Percentiles rank a stretch among this genome's conserved stretches.
Conservation (phyloP, 1,140 invertebrate species). For the Saccostrea echinata region DNA sequence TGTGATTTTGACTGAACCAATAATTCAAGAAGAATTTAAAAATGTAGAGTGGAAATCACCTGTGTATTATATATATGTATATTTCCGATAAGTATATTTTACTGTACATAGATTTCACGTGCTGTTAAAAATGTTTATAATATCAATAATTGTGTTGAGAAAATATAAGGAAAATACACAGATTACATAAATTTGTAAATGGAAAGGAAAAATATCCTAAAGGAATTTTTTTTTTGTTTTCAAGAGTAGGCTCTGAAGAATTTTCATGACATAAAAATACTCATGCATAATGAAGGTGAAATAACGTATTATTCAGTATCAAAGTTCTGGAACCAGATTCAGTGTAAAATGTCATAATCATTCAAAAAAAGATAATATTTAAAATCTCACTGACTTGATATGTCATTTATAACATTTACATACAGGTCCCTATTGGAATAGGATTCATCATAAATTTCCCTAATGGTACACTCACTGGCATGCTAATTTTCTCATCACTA, state of each 20-base stretch:
- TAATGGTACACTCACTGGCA: neutral
- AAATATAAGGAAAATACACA: no score
- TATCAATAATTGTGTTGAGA: no score
- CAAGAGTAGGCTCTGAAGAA: neutral
- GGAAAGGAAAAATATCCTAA: neutral
- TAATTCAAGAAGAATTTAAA: no score
- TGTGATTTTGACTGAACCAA: no score
- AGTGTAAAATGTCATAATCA: neutral
- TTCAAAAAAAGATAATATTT: neutral
- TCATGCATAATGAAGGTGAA: neutral
- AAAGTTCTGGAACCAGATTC: no score
- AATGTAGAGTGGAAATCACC: no score
- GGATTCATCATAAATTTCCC: neutral
- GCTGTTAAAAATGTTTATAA: no score
- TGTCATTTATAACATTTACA: neutral
- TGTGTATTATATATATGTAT: no score
- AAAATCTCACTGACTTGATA: neutral
- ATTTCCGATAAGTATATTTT: no score
- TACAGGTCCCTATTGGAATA: neutral
- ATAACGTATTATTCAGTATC: neutral
- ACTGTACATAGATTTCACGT: no score
- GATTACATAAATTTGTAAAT: no score
- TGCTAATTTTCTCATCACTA: constrained; percentile 14
- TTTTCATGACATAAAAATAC: neutral
- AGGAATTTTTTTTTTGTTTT: no score